A percentile compares a stretch with the other conserved stretches of the same genome.
phyloP scores from a whole-genome alignment of 2,888 invertebrate genomes.

The Achlya flavicornis region DNA sequence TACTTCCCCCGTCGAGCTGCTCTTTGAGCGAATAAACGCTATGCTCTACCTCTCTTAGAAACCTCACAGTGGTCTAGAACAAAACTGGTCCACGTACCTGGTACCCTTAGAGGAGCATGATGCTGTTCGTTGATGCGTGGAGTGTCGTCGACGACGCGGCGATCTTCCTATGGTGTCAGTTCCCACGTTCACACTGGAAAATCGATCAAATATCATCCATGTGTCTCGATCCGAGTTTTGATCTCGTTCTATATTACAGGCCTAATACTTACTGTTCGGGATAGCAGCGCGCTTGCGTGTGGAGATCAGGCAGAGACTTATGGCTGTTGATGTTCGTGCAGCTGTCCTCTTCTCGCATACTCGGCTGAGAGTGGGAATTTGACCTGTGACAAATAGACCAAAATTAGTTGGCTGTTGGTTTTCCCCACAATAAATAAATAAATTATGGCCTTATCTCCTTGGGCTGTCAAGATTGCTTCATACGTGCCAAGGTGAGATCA shows the following conservation, averaged over 20 bases:
- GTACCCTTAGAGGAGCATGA: slow-evolving; percentile 81
- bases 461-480: no score
- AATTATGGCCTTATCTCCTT: not conserved
- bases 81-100: slow-evolving; percentile 43
- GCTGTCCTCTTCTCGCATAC: slow-evolving; percentile 80
- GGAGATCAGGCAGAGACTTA: slow-evolving; percentile 92
- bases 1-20: no score
- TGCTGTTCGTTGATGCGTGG: slow-evolving; percentile 74
- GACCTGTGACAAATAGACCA: slow-evolving; percentile 65
- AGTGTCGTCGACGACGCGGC: slow-evolving; percentile 70
- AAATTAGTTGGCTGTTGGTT: not conserved
- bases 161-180: slow-evolving; percentile 73
- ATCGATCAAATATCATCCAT: not conserved
- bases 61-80: no score
- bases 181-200: slow-evolving; percentile 53
- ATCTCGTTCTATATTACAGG: no score
- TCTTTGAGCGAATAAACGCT: no score
- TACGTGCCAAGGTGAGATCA: no score
- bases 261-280: slow-evolving; percentile 74
- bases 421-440: no score
- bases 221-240: not conserved
- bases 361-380: slow-evolving; percentile 86
- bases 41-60: no score
- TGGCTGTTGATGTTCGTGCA: slow-evolving; percentile 87
- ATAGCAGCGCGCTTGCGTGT: slow-evolving; percentile 83